Percentiles rank a stretch among this genome's conserved stretches.
phyloP scores from a whole-genome alignment of 2,797 vertebrate genomes.

The Propithecus perrieri region DNA sequence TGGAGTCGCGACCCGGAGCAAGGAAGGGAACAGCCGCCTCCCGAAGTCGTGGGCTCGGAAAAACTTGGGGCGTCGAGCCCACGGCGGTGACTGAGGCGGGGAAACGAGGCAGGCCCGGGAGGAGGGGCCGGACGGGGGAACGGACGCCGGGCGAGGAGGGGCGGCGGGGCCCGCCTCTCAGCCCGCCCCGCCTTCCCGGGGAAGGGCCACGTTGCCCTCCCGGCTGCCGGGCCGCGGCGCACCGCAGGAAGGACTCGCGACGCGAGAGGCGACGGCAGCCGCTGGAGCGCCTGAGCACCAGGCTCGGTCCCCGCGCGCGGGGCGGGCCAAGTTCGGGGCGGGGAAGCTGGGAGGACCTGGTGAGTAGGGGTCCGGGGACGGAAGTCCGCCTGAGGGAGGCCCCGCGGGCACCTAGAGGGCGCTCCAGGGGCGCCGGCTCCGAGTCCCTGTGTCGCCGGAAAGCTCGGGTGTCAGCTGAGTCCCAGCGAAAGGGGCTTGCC shows the following conservation, averaged over 20 bases:
- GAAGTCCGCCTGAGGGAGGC: not conserved
- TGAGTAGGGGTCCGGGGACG: not conserved
- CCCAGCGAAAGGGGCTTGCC: not conserved
- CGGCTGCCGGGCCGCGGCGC: not conserved
- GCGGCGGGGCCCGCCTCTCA: not conserved
- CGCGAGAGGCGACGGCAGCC: not conserved
- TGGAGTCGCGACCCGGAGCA: not conserved
- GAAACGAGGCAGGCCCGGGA: not conserved
- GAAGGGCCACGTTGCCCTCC: slow-evolving; percentile 76
- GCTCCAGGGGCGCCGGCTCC: not conserved
- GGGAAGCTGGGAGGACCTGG: slow-evolving; percentile 34
- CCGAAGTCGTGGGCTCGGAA: not conserved
- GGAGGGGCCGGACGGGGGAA: not conserved
- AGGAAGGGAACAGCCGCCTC: not conserved
- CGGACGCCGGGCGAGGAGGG: not conserved
- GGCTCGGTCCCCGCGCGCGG: not conserved
- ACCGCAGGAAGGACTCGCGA: not conserved
- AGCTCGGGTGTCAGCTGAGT: not conserved
- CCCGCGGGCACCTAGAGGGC: not conserved
- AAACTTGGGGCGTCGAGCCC: not conserved
- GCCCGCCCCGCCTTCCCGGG: slow-evolving; percentile 18
- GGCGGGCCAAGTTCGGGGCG: not conserved
- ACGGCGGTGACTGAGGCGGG: not conserved
- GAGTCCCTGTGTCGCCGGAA: not conserved
- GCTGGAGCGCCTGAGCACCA: not conserved